phyloP scores from a whole-genome alignment of 2,113 vertebrate species.

The Mixornis gularis region DNA sequence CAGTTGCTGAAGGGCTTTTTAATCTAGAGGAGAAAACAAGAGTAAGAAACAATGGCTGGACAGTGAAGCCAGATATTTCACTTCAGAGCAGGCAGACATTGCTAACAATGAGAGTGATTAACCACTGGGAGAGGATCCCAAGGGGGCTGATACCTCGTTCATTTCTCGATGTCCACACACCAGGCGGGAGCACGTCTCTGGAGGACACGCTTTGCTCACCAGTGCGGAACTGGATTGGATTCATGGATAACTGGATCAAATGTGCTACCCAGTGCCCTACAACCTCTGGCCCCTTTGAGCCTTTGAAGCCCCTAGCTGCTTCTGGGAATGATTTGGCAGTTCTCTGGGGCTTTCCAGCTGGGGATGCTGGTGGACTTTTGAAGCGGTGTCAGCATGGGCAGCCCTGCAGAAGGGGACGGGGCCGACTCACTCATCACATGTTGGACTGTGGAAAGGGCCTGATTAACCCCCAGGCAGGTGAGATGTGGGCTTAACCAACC shows the following conservation, averaged over 20 bases:
- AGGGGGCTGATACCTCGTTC: background rate
- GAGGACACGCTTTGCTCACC: background rate
- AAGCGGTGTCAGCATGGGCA: background rate
- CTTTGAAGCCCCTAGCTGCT: background rate
- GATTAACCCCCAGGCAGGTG: background rate
- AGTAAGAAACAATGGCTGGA: conserved; percentile 52
- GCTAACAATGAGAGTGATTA: conserved; percentile 50
- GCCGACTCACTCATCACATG: background rate
- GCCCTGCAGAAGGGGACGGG: background rate
- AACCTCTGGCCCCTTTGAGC: background rate
- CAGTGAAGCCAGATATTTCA: conserved; percentile 44
- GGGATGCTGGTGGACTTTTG: background rate
- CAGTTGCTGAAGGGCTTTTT: conserved; percentile 62
- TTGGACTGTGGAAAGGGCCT: background rate
- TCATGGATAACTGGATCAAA: background rate
- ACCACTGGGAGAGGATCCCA: conserved; percentile 36
- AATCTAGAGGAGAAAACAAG: conserved; percentile 51
- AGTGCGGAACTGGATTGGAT: background rate
- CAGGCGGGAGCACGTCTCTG: background rate
- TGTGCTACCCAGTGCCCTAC: background rate
- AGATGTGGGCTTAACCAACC: background rate
- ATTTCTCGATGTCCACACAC: background rate
- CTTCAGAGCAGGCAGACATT: conserved; percentile 37
- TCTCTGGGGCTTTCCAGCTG: background rate
- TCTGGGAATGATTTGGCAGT: background rate